Evolutionary conservation across 92 coral and sea anemone species (phyloP).

Genomic region (Porites evermanni): DNA sequence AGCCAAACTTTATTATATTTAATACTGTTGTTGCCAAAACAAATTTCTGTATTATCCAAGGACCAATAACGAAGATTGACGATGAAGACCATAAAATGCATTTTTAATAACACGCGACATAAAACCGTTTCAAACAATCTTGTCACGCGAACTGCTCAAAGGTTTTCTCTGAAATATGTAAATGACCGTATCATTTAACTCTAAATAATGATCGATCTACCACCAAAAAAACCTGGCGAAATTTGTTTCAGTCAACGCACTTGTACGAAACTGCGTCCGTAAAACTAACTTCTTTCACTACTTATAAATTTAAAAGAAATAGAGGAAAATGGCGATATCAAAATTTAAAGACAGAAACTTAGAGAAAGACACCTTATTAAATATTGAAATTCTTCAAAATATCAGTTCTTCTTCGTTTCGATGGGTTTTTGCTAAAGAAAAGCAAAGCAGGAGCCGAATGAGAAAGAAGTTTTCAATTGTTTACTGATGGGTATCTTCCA

Average conservation of each 20-base stretch:
- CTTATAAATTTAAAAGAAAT: background rate
- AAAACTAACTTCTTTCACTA: constrained; percentile 5
- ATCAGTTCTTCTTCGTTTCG: background rate
- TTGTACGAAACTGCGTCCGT: background rate
- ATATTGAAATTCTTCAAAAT: background rate
- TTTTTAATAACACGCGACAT: constrained; percentile 4
- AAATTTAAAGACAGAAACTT: background rate
- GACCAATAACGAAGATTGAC: background rate
- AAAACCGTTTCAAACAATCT: background rate
- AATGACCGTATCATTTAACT: background rate
- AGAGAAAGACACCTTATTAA: background rate
- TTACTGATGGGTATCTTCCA: background rate
- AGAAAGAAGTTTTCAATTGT: constrained; percentile 7
- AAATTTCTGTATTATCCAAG: background rate
- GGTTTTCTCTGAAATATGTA: background rate
- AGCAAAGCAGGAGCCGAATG: background rate
- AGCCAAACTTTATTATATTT: background rate
- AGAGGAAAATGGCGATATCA: background rate
- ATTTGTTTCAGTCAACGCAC: background rate
- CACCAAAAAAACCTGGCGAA: background rate
- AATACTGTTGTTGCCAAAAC: background rate
- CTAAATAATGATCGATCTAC: background rate
- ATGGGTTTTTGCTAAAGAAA: background rate
- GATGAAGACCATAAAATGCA: background rate
- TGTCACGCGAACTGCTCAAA: background rate